Conservation (phyloP, 2,113 vertebrate genomes). For the Channa maculata region DNA sequence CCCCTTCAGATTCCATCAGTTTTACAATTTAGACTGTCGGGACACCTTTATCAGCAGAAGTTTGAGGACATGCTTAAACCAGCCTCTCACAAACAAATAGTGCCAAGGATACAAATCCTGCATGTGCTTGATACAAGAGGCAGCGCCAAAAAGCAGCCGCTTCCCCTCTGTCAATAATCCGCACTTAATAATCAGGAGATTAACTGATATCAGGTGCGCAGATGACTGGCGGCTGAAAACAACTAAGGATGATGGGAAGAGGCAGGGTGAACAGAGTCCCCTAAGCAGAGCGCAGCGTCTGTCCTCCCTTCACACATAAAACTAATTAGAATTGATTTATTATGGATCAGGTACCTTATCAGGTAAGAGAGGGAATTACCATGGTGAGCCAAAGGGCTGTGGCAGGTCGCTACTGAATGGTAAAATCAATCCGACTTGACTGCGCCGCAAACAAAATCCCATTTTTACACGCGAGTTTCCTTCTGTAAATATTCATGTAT, state of each 20-base stretch:
- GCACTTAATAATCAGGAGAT: constrained; percentile 70
- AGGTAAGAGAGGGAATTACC: constrained; percentile 91
- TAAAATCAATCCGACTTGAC: constrained; percentile 91
- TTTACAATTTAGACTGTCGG: neutral
- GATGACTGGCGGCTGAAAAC: constrained; percentile 64
- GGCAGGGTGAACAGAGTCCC: constrained; percentile 17
- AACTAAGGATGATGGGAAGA: constrained; percentile 33
- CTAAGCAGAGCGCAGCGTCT: constrained; percentile 42
- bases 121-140: constrained; percentile 48
- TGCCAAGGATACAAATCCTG: constrained; percentile 24
- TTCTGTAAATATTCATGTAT: neutral
- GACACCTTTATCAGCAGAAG: constrained; percentile 27
- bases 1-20: neutral
- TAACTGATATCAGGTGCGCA: constrained; percentile 72
- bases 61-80: constrained; percentile 29
- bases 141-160: constrained; percentile 17
- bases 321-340: constrained; percentile 98
- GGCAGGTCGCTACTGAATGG: constrained; percentile 88
- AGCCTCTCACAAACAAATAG: constrained; percentile 21
- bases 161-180: constrained; percentile 59
- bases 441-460: constrained; percentile 78
- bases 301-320: constrained; percentile 67
- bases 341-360: constrained; percentile 95
- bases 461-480: constrained; percentile 19
- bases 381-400: constrained; percentile 87